These are phyloP conservation scores for Melanargia galathea DNA, from an alignment of 2,888 invertebrate species.

Conservation along the genomic window DNA sequence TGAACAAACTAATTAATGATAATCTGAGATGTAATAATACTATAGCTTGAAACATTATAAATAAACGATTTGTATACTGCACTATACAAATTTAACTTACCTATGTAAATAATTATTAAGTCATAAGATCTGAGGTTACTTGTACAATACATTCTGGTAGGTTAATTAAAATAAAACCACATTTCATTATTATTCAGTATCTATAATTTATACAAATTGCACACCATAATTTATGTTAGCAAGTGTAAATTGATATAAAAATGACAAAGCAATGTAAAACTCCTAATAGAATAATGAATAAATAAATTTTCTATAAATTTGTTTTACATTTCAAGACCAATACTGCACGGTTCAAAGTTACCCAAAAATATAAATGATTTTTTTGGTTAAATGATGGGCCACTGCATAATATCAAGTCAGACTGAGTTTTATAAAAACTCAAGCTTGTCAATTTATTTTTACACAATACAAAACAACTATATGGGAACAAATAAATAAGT, in stretches of 20 bases:
- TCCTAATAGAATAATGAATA: conserved; percentile 50
- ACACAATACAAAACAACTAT: conserved; percentile 52
- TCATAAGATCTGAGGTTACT: too few relatives aligned
- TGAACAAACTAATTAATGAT: too few relatives aligned
- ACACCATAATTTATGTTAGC: conserved; percentile 34
- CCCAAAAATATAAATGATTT: neutral
- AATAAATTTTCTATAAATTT: conserved; percentile 53
- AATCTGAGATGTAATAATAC: too few relatives aligned
- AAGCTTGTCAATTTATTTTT: conserved; percentile 6
- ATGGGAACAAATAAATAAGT: conserved; percentile 75
- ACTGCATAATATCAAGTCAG: neutral
- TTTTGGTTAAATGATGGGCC: neutral
- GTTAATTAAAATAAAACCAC: conserved; percentile 33
- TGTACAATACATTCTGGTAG: too few relatives aligned
- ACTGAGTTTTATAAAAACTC: neutral
- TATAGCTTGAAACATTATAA: too few relatives aligned
- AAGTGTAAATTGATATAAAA: conserved; percentile 38
- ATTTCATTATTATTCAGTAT: conserved; percentile 46
- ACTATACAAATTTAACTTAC: too few relatives aligned
- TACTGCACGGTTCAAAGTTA: neutral
- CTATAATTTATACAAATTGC: conserved; percentile 36
- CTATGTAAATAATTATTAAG: too few relatives aligned
- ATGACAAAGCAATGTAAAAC: conserved; percentile 35
- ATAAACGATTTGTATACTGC: too few relatives aligned
- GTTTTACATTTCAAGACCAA: conserved; percentile 18